Base-by-base conservation (phyloP, 2,113 vertebrate genomes). In the Aldabrachelys gigantea region DNA sequence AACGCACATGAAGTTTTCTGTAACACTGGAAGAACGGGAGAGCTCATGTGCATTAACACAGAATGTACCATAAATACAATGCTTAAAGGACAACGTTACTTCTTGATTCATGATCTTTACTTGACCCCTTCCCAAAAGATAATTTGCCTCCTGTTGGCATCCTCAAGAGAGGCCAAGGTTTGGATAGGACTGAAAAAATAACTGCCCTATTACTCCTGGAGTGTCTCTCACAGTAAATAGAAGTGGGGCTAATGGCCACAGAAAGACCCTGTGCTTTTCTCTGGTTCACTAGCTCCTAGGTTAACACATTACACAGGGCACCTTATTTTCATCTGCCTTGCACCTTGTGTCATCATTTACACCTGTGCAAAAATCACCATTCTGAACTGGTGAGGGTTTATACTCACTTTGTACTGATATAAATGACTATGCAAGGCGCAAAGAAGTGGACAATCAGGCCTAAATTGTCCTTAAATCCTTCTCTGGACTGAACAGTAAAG, bases 121-220 rank as follows among this genome's bases (percentile, higher is more conserved):
- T 82, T 49, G 35, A 88, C 3, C 80, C 16, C 72, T 11, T 56
- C 27, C 76, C 27, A 54, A 12, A 93, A 87, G 4, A 75, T 56
- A 3, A 14, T 88, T 91, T 85, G 12, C 82, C 89, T 94, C 83
- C 84, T 54, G 21, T 69, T 0, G 0, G 22, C 94, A 44, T 94
- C 52, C 94, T 89, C 87, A 83, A 27, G 41, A 94, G 83, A 79
- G 38, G 91, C 80, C 11, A 82, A 38, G 16, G 4, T 88, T 93
- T 92, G 56, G 29, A 38, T 49, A 59, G 29, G 47, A 79, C 2
- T 87, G 59, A 44, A 69, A 89, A 90, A 88, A 9, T 13, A 56
- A 44, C 84, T 91, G 27, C n/a, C n/a, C 22, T 86, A 82, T 52
- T 93, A 5, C 88, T 86, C 35, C 81, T 53, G 52, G 56, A 72